Evolutionary conservation across 2,797 vertebrate genomes (phyloP).

Genomic region (Falco naumanni): DNA sequence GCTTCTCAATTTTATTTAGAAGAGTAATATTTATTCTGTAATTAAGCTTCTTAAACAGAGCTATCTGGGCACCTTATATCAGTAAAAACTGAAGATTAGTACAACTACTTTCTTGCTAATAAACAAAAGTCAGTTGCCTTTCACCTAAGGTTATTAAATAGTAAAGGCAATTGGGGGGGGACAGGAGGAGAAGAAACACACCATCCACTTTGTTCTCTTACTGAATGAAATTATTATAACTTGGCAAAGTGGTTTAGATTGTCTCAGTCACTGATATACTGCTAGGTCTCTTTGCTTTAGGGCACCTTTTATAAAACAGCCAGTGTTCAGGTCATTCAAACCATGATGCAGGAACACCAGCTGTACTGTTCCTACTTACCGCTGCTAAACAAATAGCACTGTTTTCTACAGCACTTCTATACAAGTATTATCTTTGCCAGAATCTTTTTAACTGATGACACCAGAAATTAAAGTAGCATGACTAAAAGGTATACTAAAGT

Average conservation of each 20-base stretch:
- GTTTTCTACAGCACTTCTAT: neutral
- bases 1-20: neutral
- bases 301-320: neutral
- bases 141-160: neutral
- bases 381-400: neutral
- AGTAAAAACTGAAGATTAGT: neutral
- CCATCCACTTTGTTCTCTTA: neutral
- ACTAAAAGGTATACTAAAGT: neutral
- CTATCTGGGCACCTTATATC: neutral
- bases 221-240: neutral
- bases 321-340: neutral
- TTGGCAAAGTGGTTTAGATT: neutral
- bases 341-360: neutral
- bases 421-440: neutral
- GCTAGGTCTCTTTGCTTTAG: neutral
- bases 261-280: neutral
- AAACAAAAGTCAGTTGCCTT: neutral
- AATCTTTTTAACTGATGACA: neutral
- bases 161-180: neutral
- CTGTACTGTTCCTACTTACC: neutral
- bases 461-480: neutral
- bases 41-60: neutral
- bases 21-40: neutral
- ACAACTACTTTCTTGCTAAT: neutral
- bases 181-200: neutral